Conservation (phyloP, 2,888 invertebrate genomes). For the Eumacrocentrus americanus region DNA sequence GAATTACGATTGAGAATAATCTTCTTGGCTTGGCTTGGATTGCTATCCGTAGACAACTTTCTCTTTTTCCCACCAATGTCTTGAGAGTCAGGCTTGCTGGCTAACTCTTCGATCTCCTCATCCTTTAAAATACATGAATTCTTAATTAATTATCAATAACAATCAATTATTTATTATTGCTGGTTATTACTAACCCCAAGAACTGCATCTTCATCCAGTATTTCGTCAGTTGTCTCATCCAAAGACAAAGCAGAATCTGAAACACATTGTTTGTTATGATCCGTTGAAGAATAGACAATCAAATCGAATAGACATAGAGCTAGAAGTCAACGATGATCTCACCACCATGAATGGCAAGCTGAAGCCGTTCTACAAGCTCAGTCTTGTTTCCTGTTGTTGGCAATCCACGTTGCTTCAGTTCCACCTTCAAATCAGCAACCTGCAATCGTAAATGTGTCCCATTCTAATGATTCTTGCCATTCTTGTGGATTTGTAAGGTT, state of each 20-base stretch:
- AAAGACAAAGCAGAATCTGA: slow-evolving; percentile 61
- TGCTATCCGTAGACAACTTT: slow-evolving; percentile 54
- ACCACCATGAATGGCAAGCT: slow-evolving; percentile 66
- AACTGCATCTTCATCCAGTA: slow-evolving; percentile 65
- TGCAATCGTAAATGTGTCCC: slow-evolving; percentile 64
- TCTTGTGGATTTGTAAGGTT: no score
- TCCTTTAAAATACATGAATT: slow-evolving; percentile 45
- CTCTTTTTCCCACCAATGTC: slow-evolving; percentile 49
- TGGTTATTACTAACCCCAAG: slow-evolving; percentile 60
- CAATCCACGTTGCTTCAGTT: slow-evolving; percentile 79
- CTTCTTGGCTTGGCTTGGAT: slow-evolving; percentile 63
- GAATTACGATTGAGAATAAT: slow-evolving; percentile 63
- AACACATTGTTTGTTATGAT: slow-evolving; percentile 24
- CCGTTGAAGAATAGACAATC: not conserved
- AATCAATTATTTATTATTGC: not conserved
- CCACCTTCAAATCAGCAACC: slow-evolving; percentile 85
- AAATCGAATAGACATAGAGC: not conserved
- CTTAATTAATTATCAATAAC: not conserved
- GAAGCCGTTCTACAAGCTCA: slow-evolving; percentile 79
- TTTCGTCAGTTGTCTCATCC: slow-evolving; percentile 64
- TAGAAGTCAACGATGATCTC: slow-evolving; percentile 22
- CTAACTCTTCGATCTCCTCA: slow-evolving; percentile 58
- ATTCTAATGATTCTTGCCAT: no score
- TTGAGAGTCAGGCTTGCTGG: slow-evolving; percentile 55
- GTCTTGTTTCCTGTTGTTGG: slow-evolving; percentile 79